phyloP scores from a whole-genome alignment of 2,888 invertebrate genomes.

The Plebejus anna region DNA sequence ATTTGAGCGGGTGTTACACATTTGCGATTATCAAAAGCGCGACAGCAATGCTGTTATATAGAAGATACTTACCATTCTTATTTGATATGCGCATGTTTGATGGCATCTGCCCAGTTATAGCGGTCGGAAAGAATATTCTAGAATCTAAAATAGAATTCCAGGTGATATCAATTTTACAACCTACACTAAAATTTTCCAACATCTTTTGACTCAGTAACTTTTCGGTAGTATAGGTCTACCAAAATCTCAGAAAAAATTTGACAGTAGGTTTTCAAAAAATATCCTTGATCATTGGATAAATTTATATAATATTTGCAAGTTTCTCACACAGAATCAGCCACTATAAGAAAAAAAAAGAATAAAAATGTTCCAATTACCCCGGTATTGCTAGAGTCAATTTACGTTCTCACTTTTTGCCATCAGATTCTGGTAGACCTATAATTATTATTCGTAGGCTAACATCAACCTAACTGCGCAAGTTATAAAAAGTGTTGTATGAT shows the following conservation, averaged over 20 bases:
- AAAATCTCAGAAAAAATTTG: no score
- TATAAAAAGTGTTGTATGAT: background rate
- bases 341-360: no score
- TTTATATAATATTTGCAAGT: no score
- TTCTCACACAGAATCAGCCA: no score
- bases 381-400: no score
- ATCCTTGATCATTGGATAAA: no score
- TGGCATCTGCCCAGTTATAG: background rate
- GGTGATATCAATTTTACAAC: background rate
- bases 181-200: background rate
- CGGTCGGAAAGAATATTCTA: background rate
- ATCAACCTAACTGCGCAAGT: background rate
- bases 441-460: background rate
- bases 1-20: background rate
- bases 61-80: background rate
- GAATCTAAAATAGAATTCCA: background rate
- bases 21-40: background rate
- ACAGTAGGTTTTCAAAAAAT: no score
- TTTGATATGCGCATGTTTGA: background rate
- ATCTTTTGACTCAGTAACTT: background rate
- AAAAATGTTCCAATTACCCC: no score
- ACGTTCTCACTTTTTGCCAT: no score
- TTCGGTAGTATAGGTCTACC: no score
- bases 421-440: no score
- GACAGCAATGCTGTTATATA: background rate